These are phyloP conservation scores for Hypolimnas misippus DNA, from an alignment of 2,888 invertebrate genomes.

Conservation along the genomic window DNA sequence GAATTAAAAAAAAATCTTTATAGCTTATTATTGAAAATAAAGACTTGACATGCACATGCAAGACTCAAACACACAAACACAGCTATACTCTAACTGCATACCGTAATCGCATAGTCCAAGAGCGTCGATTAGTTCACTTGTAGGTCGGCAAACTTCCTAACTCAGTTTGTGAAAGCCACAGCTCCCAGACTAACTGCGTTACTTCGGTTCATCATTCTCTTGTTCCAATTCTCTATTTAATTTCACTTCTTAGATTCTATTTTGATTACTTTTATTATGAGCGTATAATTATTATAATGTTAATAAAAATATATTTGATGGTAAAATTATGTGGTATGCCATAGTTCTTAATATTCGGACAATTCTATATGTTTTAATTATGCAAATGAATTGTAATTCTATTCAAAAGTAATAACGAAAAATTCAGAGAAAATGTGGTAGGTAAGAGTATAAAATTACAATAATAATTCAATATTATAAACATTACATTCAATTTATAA, in stretches of 20 bases:
- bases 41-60: too few relatives aligned
- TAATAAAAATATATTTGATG: too few relatives aligned
- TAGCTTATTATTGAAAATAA: not conserved
- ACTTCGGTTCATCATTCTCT: conserved; percentile 57
- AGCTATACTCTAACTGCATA: conserved; percentile 3
- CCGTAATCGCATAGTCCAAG: conserved; percentile 49
- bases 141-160: conserved; percentile 71
- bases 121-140: conserved; percentile 45
- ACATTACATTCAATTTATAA: too few relatives aligned
- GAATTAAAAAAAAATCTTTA: too few relatives aligned
- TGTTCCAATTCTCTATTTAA: conserved; percentile 65
- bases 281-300: not conserved
- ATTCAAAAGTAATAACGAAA: too few relatives aligned
- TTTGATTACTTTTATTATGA: conserved; percentile 32
- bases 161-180: conserved; percentile 57
- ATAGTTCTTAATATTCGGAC: too few relatives aligned
- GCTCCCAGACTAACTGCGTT: conserved; percentile 62
- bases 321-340: too few relatives aligned
- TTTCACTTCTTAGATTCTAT: conserved; percentile 48
- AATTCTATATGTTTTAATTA: too few relatives aligned
- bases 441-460: too few relatives aligned
- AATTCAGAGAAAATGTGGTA: too few relatives aligned
- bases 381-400: too few relatives aligned
- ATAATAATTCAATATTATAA: too few relatives aligned
- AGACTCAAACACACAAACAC: conserved; percentile 1